Base-by-base conservation (phyloP, 1,140 invertebrate species). In the Pararge aegeria region DNA sequence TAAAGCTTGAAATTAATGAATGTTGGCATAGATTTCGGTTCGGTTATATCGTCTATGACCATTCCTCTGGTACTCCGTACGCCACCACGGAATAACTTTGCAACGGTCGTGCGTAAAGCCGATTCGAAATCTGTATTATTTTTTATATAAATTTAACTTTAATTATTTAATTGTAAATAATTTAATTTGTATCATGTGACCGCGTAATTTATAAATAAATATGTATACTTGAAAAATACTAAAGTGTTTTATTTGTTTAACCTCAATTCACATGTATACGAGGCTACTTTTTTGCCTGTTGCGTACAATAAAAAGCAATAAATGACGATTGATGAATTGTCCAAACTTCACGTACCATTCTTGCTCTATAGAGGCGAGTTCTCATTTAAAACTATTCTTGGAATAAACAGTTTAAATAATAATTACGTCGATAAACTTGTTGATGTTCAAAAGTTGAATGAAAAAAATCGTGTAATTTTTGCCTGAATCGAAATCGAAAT, bases 181-280 rank as follows among this genome's bases (percentile, higher is more conserved):
- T 74, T 78, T 79, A 81, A 83, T 82, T 87, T 81, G 80, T 87
- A 83, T 86, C 76, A 84, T 76, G 80, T 87, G 80, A 87, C 82
- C 70, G 77, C 77, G 72, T 84, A 82, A 87, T 83, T 86, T 87
- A 87, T 86, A 73, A 87, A 85, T 87, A 87, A 85, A 87, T 86
- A 84, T 87, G 74, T 86, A 86, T 86, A 81, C 70, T 75, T 75
- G 83, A 84, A 83, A 84, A 77, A 10, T 20, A 20, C 1, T 9
- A 20, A 72, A 68, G 30, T 21, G 10, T 49, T 24, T 54, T 72
- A 54, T 78, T 77, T 79, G 1, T 40, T 20, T 12, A 21, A 5
- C 9, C 38, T 15, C 3, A 16, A n/a, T n/a, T n/a, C n/a, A n/a
- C n/a, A n/a, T n/a, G n/a, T n/a, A n/a, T n/a, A n/a, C n/a, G n/a